These are phyloP conservation scores for Allolobophora icterica DNA, from an alignment of 2,888 invertebrate genomes.

Conservation along the genomic window DNA sequence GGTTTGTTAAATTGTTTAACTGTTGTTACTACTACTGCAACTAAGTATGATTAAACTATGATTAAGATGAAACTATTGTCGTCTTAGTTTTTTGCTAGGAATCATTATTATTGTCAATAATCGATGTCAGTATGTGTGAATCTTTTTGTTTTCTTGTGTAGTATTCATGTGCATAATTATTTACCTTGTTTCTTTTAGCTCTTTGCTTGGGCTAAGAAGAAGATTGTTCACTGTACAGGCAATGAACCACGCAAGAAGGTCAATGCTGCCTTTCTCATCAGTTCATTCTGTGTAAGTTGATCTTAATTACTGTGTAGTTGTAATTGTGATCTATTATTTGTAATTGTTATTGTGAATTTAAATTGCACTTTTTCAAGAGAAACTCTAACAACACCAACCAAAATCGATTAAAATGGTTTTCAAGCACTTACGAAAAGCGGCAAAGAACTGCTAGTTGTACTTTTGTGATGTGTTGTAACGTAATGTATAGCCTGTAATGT, in stretches of 20 bases:
- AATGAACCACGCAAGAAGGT: constrained; percentile 34
- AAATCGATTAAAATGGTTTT: too few relatives aligned
- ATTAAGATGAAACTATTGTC: background rate
- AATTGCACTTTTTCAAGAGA: too few relatives aligned
- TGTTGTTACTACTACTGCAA: too few relatives aligned
- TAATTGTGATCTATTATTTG: too few relatives aligned
- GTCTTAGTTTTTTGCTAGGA: background rate
- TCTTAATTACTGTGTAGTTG: background rate
- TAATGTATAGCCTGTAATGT: background rate
- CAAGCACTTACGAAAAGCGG: too few relatives aligned
- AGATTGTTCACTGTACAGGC: constrained; percentile 36
- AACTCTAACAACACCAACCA: too few relatives aligned
- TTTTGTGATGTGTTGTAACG: background rate
- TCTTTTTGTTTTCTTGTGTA: too few relatives aligned
- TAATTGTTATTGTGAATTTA: too few relatives aligned
- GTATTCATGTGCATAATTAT: background rate
- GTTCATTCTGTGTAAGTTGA: constrained; percentile 35
- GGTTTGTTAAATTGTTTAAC: too few relatives aligned
- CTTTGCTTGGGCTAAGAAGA: constrained; percentile 33
- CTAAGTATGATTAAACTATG: too few relatives aligned
- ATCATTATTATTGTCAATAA: background rate
- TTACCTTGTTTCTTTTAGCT: background rate
- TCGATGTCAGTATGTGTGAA: too few relatives aligned
- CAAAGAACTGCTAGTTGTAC: background rate
- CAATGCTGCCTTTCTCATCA: constrained; percentile 39